phyloP scores from a whole-genome alignment of 2,888 invertebrate species.

The Coenonympha arcania region DNA sequence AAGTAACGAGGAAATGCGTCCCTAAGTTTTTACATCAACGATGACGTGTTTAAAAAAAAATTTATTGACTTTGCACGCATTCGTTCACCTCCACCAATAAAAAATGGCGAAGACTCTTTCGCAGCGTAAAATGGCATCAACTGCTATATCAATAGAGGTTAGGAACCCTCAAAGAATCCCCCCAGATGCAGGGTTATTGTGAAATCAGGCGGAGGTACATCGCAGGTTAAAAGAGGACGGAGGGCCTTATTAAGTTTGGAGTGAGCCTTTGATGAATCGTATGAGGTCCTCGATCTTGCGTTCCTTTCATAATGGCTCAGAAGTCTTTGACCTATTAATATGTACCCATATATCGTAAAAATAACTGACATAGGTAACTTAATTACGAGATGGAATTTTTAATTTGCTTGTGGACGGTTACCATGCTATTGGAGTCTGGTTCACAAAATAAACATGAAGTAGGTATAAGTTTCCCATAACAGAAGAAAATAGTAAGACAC shows the following conservation, averaged over 20 bases:
- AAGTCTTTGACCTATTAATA: conserved; percentile 1
- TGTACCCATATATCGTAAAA: too few species aligned
- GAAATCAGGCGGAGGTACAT: conserved; percentile 20
- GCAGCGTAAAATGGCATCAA: background rate
- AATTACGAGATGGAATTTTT: too few species aligned
- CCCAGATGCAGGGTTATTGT: conserved; percentile 21
- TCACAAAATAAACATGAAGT: too few species aligned
- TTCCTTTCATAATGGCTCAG: background rate
- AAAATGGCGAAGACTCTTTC: background rate
- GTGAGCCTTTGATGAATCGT: conserved; percentile 14
- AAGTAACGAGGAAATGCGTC: too few species aligned
- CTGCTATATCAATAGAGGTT: background rate
- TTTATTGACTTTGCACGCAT: conserved; percentile 15
- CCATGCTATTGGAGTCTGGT: too few species aligned
- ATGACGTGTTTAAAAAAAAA: conserved; percentile 5
- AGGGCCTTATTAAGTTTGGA: conserved; percentile 13
- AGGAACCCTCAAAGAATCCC: conserved; percentile 3
- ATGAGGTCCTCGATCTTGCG: background rate
- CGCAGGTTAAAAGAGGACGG: conserved; percentile 13
- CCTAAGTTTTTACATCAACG: too few species aligned
- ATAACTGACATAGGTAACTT: too few species aligned
- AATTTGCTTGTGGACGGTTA: too few species aligned
- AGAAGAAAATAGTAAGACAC: too few species aligned
- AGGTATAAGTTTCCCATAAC: too few species aligned
- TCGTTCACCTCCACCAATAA: conserved; percentile 4